Evolutionary conservation across 2,113 vertebrate genomes (phyloP).

Genomic region (Hippopotamus amphibius): DNA sequence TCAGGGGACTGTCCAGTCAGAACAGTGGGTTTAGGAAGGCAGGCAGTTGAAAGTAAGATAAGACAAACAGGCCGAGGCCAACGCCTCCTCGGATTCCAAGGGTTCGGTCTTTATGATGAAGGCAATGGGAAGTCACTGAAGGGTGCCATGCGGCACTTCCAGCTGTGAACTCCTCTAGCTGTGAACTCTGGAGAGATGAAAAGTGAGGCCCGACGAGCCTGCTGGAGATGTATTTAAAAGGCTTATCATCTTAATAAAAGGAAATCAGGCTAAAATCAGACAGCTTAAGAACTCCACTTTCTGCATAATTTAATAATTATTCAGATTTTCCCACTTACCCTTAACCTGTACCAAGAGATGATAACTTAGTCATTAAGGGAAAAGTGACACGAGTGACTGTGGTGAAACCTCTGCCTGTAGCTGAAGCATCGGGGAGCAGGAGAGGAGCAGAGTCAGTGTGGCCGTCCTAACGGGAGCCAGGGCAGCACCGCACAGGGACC

Average conservation of each 20-base stretch:
- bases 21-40: background rate
- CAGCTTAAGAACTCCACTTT: background rate
- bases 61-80: background rate
- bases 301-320: background rate
- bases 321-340: background rate
- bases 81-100: background rate
- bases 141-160: background rate
- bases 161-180: background rate
- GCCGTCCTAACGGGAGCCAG: rapidly evolving
- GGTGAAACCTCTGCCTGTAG: background rate
- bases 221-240: background rate
- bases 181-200: background rate
- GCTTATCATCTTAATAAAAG: background rate
- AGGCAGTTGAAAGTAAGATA: background rate
- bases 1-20: background rate
- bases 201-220: background rate
- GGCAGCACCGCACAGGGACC: background rate
- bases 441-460: background rate
- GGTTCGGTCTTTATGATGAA: background rate
- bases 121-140: background rate
- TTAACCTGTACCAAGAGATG: background rate
- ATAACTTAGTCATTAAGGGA: background rate
- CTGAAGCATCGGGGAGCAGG: background rate
- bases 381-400: background rate
- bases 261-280: background rate